Evolutionary conservation across 64 coral and sea anemone genomes (phyloP).

Genomic region (Porites lutea): DNA sequence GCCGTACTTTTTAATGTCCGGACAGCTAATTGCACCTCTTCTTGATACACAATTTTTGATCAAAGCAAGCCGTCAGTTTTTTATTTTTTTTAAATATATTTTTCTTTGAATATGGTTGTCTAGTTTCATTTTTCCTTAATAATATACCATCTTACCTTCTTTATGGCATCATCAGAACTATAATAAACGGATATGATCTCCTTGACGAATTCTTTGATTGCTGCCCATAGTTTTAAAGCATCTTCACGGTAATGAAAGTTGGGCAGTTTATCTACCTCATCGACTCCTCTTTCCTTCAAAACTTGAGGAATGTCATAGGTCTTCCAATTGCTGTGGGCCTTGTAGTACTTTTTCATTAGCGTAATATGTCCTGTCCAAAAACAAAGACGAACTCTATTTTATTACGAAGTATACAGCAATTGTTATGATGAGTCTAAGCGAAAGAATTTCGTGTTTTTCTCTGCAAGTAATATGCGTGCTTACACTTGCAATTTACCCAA

Average conservation of each 20-base stretch:
- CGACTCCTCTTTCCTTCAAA: constrained; percentile 77
- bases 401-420: no score
- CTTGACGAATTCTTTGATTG: constrained; percentile 58
- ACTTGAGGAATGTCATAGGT: constrained; percentile 63
- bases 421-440: no score
- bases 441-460: no score
- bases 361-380: constrained; percentile 31
- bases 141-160: constrained; percentile 24
- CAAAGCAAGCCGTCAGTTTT: no score
- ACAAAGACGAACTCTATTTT: no score
- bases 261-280: constrained; percentile 74
- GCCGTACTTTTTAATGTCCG: no score
- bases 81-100: no score
- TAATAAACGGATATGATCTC: constrained; percentile 64
- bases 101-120: no score
- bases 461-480: no score
- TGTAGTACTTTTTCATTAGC: constrained; percentile 84
- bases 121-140: not conserved
- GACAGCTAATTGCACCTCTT: no score
- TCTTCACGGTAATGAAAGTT: constrained; percentile 92
- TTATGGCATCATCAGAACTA: constrained; percentile 50
- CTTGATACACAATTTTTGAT: no score
- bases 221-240: constrained; percentile 69
- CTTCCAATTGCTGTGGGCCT: constrained; percentile 57
- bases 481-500: no score